These are phyloP conservation scores for Epinotia brunnichana DNA, from an alignment of 2,888 invertebrate species.

Conservation along the genomic window DNA sequence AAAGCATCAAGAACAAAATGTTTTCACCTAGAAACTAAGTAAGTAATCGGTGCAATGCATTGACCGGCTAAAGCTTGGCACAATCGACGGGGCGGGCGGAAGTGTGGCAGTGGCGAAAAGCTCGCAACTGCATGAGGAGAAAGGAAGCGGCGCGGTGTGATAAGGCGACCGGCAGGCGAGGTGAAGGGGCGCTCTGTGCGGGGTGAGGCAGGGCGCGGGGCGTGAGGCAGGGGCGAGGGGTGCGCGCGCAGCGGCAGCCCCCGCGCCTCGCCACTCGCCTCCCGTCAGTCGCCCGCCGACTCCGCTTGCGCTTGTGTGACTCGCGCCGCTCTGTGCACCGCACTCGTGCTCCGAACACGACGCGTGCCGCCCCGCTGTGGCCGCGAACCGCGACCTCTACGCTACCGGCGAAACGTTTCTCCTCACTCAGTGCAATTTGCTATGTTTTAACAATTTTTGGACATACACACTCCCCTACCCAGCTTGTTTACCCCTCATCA, in stretches of 20 bases:
- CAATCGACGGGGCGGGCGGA: conserved; percentile 78
- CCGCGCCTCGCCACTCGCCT: conserved; percentile 75
- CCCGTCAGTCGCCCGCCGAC: conserved; percentile 85
- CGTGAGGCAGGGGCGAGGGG: conserved; percentile 64
- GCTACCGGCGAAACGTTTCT: conserved; percentile 83
- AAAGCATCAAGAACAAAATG: conserved; percentile 44
- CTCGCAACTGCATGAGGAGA: conserved; percentile 83
- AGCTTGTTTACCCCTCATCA: conserved; percentile 82
- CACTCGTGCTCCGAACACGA: conserved; percentile 83
- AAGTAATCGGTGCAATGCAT: conserved; percentile 66
- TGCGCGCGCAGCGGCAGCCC: conserved; percentile 79
- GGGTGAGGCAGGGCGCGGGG: conserved; percentile 49
- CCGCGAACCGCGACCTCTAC: conserved; percentile 85
- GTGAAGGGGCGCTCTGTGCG: conserved; percentile 53
- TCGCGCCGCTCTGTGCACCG: conserved; percentile 83
- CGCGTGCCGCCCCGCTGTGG: conserved; percentile 83
- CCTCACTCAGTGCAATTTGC: conserved; percentile 80
- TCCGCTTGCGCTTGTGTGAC: conserved; percentile 84
- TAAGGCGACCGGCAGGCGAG: conserved; percentile 79
- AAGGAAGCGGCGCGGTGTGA: conserved; percentile 81
- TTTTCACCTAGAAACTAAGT: conserved; percentile 16
- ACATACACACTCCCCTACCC: conserved; percentile 79
- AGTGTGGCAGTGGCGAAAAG: conserved; percentile 82
- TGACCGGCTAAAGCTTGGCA: conserved; percentile 73
- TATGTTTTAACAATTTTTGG: conserved; percentile 79